Evolutionary conservation across 2,797 vertebrate genomes (phyloP).

Genomic region (Pempheris klunzingeri): DNA sequence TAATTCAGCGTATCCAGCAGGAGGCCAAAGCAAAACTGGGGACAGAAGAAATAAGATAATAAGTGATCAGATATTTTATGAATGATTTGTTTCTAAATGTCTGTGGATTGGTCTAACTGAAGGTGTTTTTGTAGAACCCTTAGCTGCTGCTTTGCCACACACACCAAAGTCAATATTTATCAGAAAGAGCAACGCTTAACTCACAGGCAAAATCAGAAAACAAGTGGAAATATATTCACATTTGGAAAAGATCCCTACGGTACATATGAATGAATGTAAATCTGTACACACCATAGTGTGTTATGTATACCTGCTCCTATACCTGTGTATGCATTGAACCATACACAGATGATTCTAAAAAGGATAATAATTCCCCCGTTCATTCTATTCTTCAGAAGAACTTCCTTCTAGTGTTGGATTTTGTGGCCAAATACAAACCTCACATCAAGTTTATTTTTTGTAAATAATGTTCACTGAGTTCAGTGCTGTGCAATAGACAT

Average conservation of each 20-base stretch:
- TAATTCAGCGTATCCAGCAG: not conserved
- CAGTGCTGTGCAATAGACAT: not conserved
- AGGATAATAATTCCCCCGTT: not conserved
- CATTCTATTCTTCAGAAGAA: not conserved
- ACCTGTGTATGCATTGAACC: not conserved
- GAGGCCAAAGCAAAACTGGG: not conserved
- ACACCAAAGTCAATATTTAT: constrained; percentile 15
- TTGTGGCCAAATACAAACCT: not conserved
- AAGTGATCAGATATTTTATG: constrained; percentile 15
- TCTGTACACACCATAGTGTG: constrained; percentile 8
- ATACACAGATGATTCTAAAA: not conserved
- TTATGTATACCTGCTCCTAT: not conserved
- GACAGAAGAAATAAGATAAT: not conserved
- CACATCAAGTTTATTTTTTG: not conserved
- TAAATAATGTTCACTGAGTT: not conserved
- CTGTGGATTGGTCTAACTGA: constrained; percentile 47
- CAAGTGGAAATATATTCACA: not conserved
- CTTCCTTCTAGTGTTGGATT: not conserved
- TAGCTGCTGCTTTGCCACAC: constrained; percentile 25
- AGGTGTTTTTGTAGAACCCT: constrained; percentile 18
- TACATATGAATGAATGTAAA: constrained; percentile 23
- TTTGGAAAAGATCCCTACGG: constrained; percentile 7
- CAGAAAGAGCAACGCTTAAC: not conserved
- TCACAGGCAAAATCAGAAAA: constrained; percentile 1
- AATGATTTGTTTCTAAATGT: constrained; percentile 19